Conservation (phyloP, 2,113 vertebrate genomes). For the Nothobranchius kuhntae region DNA sequence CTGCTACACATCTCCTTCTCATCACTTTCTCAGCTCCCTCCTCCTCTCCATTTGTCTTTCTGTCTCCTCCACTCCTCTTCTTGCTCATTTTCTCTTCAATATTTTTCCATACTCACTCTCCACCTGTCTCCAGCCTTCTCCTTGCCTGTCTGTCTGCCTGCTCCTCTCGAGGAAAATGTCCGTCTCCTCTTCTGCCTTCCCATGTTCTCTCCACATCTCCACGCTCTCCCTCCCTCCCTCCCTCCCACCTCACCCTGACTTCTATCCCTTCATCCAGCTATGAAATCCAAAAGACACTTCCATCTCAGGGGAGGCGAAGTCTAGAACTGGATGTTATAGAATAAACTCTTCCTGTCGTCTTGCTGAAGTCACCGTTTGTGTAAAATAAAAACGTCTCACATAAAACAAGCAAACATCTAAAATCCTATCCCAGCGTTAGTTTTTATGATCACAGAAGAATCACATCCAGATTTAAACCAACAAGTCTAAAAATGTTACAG, state of each 20-base stretch:
- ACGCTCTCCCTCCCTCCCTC: slow-evolving; percentile 2
- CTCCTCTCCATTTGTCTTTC: slow-evolving; percentile 23
- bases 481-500: too few relatives aligned
- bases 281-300: slow-evolving; percentile 30
- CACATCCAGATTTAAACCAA: too few relatives aligned
- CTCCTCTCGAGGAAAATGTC: slow-evolving; percentile 27
- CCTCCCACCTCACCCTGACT: slow-evolving; percentile 21
- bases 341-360: slow-evolving; percentile 16
- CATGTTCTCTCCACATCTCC: background rate
- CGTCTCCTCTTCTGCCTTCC: slow-evolving; percentile 20
- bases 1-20: slow-evolving; percentile 27
- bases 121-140: slow-evolving; percentile 51
- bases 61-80: slow-evolving; percentile 36
- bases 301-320: slow-evolving; percentile 35
- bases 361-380: background rate
- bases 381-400: too few relatives aligned
- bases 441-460: too few relatives aligned
- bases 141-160: slow-evolving; percentile 29
- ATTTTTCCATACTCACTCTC: slow-evolving; percentile 33
- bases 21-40: slow-evolving; percentile 19
- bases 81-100: slow-evolving; percentile 38
- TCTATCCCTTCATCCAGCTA: slow-evolving; percentile 25
- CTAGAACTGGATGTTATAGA: slow-evolving; percentile 43
- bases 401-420: too few relatives aligned
- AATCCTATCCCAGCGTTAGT: too few relatives aligned